Conservation (phyloP, 2,888 invertebrate species). For the Venusia cambrica region DNA sequence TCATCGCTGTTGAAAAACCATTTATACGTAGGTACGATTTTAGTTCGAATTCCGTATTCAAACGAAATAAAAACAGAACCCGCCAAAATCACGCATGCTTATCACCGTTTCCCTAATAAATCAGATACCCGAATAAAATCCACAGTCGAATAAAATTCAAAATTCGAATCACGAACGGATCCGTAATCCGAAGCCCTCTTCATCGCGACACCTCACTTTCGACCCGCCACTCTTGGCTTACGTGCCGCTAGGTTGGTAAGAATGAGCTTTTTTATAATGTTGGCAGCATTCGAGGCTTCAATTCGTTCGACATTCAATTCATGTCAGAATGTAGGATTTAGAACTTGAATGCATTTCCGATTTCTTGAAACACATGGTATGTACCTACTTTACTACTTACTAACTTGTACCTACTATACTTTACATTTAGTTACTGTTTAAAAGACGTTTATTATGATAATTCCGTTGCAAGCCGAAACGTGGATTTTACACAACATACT, state of each 20-base stretch:
- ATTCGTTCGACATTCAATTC: constrained; percentile 12
- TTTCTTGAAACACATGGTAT: too few species aligned
- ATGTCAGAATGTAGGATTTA: constrained; percentile 12
- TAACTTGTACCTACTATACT: too few species aligned
- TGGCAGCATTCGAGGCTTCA: constrained; percentile 11
- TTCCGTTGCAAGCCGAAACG: too few species aligned
- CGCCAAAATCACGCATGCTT: constrained; percentile 18
- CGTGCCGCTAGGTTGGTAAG: constrained; percentile 16
- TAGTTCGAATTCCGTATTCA: not conserved
- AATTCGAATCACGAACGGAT: constrained; percentile 49
- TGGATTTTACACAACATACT: too few species aligned
- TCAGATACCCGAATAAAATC: constrained; percentile 35
- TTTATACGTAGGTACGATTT: constrained; percentile 1
- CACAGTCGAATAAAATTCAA: constrained; percentile 36
- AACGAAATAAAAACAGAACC: constrained; percentile 4
- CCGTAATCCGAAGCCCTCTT: constrained; percentile 40
- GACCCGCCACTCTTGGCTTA: constrained; percentile 34
- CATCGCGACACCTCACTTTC: constrained; percentile 31
- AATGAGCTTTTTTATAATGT: constrained; percentile 16
- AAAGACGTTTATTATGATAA: too few species aligned
- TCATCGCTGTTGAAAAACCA: constrained; percentile 14
- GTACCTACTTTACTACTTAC: too few species aligned
- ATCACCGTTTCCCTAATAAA: constrained; percentile 29
- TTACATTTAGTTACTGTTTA: too few species aligned
- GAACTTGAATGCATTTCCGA: constrained; percentile 10